phyloP scores from a whole-genome alignment of 2,888 invertebrate species.

The Corythucha ciliata region DNA sequence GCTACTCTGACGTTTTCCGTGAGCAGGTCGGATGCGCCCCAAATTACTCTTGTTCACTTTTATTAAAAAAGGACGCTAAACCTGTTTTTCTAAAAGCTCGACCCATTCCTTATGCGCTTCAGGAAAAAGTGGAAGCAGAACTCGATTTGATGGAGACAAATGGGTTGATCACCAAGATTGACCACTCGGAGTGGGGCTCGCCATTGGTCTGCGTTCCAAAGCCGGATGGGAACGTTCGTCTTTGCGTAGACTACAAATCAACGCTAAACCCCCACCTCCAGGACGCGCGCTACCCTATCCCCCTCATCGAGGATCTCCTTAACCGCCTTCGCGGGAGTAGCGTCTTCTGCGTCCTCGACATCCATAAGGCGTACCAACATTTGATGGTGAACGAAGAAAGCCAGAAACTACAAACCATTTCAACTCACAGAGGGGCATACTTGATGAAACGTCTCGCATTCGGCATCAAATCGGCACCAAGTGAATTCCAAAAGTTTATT shows the following conservation, averaged over 20 bases:
- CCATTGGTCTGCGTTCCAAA: constrained; percentile 6
- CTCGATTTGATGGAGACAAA: constrained; percentile 21
- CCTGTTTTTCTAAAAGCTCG: constrained; percentile 31
- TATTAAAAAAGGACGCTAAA: constrained; percentile 31
- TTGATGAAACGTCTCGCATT: too few relatives aligned
- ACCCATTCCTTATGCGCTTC: constrained; percentile 22
- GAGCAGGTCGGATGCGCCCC: too few relatives aligned
- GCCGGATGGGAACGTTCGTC: constrained; percentile 18
- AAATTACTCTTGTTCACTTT: background rate
- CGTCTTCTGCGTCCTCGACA: too few relatives aligned
- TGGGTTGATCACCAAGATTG: constrained; percentile 24
- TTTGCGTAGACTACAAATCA: constrained; percentile 18
- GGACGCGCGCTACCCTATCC: constrained; percentile 30
- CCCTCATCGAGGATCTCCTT: constrained; percentile 12
- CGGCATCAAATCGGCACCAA: constrained; percentile 8
- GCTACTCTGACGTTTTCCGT: too few relatives aligned
- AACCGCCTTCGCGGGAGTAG: constrained; percentile 21
- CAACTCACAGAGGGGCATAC: constrained; percentile 25
- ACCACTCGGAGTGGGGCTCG: constrained; percentile 26
- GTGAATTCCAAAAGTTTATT: constrained; percentile 17
- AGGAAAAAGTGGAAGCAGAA: constrained; percentile 15
- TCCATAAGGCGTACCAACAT: constrained; percentile 20
- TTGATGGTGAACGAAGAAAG: constrained; percentile 3
- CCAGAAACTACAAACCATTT: constrained; percentile 9
- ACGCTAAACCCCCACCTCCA: constrained; percentile 33